phyloP scores from a whole-genome alignment of 2,888 invertebrate species.

The Colletes collaris region DNA sequence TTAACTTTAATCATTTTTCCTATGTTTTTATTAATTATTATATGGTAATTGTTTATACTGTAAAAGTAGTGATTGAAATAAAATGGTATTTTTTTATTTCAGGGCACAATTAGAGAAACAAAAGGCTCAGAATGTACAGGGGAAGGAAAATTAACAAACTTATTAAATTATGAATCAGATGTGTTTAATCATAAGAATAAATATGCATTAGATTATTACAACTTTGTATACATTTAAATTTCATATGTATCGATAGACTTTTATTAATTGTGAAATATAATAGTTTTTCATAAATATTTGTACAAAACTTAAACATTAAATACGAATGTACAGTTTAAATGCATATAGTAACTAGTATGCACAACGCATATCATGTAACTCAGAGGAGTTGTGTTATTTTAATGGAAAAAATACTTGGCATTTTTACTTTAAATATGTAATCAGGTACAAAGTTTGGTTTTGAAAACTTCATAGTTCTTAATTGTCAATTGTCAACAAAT shows the following conservation, averaged over 20 bases:
- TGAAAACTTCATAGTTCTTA: constrained; percentile 49
- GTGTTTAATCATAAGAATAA: constrained; percentile 53
- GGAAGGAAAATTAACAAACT: constrained; percentile 68
- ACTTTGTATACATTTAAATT: constrained; percentile 45
- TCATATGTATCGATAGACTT: constrained; percentile 37
- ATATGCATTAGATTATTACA: constrained; percentile 52
- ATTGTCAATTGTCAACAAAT: constrained; percentile 50
- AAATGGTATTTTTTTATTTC: constrained; percentile 79
- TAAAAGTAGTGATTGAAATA: not conserved
- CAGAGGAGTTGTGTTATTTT: constrained; percentile 30
- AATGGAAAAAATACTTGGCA: constrained; percentile 62
- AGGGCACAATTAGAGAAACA: constrained; percentile 88
- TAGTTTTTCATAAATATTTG: constrained; percentile 58
- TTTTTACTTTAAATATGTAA: constrained; percentile 62
- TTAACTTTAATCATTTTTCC: no score
- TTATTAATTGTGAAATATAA: constrained; percentile 56
- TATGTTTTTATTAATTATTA: not conserved
- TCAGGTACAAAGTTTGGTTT: constrained; percentile 65
- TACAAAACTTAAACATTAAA: constrained; percentile 68
- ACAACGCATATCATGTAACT: constrained; percentile 23
- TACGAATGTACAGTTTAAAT: constrained; percentile 57
- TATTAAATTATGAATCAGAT: constrained; percentile 49
- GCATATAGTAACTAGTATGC: constrained; percentile 35
- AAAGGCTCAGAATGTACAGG: constrained; percentile 78
- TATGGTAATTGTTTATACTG: not conserved